phyloP scores from a whole-genome alignment of 1,140 invertebrate species.

The Drosophila subobscura region DNA sequence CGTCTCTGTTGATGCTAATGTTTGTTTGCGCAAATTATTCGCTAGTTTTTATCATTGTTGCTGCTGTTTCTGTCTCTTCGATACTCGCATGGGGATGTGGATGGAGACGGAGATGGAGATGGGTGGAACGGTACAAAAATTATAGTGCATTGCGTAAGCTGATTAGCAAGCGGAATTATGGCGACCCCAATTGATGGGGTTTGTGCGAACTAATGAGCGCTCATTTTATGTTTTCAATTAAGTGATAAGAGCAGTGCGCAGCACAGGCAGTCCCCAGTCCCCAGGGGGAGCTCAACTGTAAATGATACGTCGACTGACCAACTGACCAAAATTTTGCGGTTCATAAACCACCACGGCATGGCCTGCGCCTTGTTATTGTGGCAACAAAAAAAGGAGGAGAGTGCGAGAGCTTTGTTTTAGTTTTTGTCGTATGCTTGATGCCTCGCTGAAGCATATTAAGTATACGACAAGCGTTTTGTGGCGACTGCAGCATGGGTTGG shows the following conservation, averaged over 20 bases:
- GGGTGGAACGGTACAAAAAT: slow-evolving; percentile 9
- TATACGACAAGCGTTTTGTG: slow-evolving; percentile 43
- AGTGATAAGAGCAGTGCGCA: slow-evolving; percentile 42
- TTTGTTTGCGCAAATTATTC: slow-evolving; percentile 50
- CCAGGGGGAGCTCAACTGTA: slow-evolving; percentile 18
- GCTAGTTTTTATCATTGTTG: slow-evolving; percentile 6
- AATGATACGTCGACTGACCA: not conserved
- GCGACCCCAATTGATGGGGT: slow-evolving; percentile 1
- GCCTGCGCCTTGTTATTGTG: slow-evolving; percentile 15
- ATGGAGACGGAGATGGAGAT: not conserved
- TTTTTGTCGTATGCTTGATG: slow-evolving; percentile 31
- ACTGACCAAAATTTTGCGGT: too few relatives aligned
- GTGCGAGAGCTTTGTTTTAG: slow-evolving; percentile 1
- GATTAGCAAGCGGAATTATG: slow-evolving; percentile 49
- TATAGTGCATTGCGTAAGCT: slow-evolving; percentile 55
- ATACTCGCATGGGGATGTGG: slow-evolving; percentile 8
- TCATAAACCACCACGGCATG: too few relatives aligned
- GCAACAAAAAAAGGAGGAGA: too few relatives aligned
- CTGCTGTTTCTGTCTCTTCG: slow-evolving; percentile 1
- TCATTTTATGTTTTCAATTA: slow-evolving; percentile 68
- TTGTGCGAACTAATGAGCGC: slow-evolving; percentile 37
- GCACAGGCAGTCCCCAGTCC: slow-evolving; percentile 7
- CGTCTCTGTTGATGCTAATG: slow-evolving; percentile 15
- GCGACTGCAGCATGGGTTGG: too few relatives aligned
- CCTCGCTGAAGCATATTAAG: slow-evolving; percentile 47